Percentiles rank a stretch among this genome's conserved stretches.
Evolutionary conservation across 2,113 vertebrate genomes (phyloP).

Genomic region (Ploceus nigricollis): DNA sequence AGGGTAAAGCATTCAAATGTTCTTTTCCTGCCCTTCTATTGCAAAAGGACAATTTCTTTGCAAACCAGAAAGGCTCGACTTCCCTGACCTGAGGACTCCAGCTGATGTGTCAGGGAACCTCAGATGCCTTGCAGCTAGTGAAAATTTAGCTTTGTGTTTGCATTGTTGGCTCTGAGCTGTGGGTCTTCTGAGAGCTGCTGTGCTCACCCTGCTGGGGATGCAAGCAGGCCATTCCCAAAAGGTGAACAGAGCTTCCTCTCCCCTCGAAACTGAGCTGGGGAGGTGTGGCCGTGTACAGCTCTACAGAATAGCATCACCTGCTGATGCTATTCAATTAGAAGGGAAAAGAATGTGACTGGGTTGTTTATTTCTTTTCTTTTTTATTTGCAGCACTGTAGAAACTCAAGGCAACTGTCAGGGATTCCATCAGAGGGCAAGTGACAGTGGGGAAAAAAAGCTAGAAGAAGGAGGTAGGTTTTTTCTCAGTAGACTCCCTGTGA

Average conservation of each 20-base stretch:
- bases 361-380: neutral
- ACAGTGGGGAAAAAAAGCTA: neutral
- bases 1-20: rapidly evolving
- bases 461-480: neutral
- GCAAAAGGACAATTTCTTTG: neutral
- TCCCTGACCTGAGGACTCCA: neutral
- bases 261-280: neutral
- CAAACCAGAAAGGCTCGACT: neutral
- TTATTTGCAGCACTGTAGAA: neutral
- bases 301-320: neutral
- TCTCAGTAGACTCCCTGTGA: neutral
- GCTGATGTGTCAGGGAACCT: neutral
- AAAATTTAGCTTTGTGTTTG: neutral
- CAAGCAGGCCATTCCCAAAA: neutral
- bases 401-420: neutral
- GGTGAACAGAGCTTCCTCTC: neutral
- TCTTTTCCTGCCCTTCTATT: neutral
- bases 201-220: neutral
- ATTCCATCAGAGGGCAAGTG: neutral
- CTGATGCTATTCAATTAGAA: neutral
- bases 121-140: neutral
- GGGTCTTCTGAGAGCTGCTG: neutral
- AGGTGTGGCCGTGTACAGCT: neutral
- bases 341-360: neutral
- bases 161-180: neutral